Conservation (phyloP, 2,888 invertebrate species). For the Watsonalla binaria region DNA sequence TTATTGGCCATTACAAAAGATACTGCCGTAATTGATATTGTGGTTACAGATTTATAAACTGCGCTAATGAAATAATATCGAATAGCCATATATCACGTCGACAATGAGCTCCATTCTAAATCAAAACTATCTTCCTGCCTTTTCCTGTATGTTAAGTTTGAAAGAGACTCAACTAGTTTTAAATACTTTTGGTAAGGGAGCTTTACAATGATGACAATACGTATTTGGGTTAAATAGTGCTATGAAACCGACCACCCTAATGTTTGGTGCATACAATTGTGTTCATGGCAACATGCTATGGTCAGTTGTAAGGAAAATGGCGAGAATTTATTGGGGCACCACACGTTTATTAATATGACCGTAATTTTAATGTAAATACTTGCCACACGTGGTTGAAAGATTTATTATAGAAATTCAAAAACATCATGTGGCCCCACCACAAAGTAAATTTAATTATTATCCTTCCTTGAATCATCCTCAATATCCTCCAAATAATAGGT, state of each 20-base stretch:
- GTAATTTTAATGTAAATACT: constrained; percentile 20
- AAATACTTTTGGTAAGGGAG: neutral
- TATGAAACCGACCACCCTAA: constrained; percentile 52
- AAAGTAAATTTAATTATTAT: too few relatives aligned
- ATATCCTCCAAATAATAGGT: too few relatives aligned
- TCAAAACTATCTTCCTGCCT: neutral
- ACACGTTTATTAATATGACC: constrained; percentile 19
- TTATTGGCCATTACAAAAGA: constrained; percentile 67
- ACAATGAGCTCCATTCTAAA: constrained; percentile 27
- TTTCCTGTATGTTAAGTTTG: neutral
- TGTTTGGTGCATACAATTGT: constrained; percentile 42
- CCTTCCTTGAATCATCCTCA: too few relatives aligned
- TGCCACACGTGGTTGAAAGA: constrained; percentile 14
- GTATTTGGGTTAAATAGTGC: constrained; percentile 60
- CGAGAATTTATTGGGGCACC: constrained; percentile 39
- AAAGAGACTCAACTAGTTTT: neutral
- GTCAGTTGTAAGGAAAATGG: constrained; percentile 15
- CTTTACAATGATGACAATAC: constrained; percentile 46
- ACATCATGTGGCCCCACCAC: too few relatives aligned
- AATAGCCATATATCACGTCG: constrained; percentile 62
- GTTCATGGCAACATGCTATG: constrained; percentile 38
- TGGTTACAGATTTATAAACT: constrained; percentile 64
- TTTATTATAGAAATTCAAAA: neutral
- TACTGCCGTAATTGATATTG: constrained; percentile 62
- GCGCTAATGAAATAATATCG: constrained; percentile 73